Evolutionary conservation across 2,888 invertebrate genomes (phyloP).

Genomic region (Drosophila paucipuncta): DNA sequence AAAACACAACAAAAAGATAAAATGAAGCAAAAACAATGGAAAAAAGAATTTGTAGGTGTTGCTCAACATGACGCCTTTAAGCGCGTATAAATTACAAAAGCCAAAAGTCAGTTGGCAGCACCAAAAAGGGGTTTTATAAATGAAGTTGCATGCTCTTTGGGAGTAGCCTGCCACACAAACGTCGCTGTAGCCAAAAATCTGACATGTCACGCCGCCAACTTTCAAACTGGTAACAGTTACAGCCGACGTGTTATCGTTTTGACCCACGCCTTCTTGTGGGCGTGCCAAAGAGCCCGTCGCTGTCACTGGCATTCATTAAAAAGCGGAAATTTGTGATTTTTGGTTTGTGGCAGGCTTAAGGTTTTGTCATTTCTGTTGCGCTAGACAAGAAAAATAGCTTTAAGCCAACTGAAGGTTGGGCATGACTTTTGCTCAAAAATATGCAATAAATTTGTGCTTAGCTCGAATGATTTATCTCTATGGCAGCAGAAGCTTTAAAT

Average conservation of each 20-base stretch:
- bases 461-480: background rate
- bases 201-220: slow-evolving; percentile 73
- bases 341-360: slow-evolving; percentile 46
- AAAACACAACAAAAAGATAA: slow-evolving; percentile 12
- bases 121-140: slow-evolving; percentile 65
- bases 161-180: slow-evolving; percentile 7
- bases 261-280: slow-evolving; percentile 50
- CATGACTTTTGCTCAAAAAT: slow-evolving; percentile 9
- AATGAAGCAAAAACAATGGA: slow-evolving; percentile 34
- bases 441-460: slow-evolving; percentile 10
- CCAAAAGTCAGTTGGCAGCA: slow-evolving; percentile 63
- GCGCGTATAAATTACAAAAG: slow-evolving; percentile 78
- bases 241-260: slow-evolving; percentile 63
- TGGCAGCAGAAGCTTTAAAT: background rate
- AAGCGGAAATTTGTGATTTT: slow-evolving; percentile 80
- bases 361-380: slow-evolving; percentile 33
- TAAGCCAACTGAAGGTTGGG: slow-evolving; percentile 27
- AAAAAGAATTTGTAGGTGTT: slow-evolving; percentile 76
- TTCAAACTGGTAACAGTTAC: slow-evolving; percentile 52
- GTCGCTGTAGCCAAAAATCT: slow-evolving; percentile 44
- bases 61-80: slow-evolving; percentile 78
- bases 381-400: slow-evolving; percentile 43
- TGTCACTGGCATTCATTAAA: slow-evolving; percentile 69
- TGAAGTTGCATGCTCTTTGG: slow-evolving; percentile 68
- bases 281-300: slow-evolving; percentile 23